Evolutionary conservation across 2,888 invertebrate genomes (phyloP), one percentile per base, ranked within the genome.

Genomic region (Lasioglossum malachurum): DNA sequence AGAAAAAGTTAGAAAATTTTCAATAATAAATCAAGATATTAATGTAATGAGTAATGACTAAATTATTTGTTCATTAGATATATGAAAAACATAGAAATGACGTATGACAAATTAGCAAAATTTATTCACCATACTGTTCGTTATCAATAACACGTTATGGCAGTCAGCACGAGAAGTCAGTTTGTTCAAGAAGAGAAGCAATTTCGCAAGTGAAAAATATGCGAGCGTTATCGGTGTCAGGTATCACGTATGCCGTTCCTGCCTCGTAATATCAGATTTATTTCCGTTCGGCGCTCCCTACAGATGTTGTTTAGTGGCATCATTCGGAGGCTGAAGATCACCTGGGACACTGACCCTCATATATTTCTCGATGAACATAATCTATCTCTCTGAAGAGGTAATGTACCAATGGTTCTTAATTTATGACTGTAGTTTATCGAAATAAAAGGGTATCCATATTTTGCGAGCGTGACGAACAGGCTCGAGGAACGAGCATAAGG

Each of bases 291-390:
- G 57, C 78, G 78, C 78, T 73, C 19, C 60, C 74, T 46, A 35
- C 82, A 67, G 64, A 71, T 84, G 80, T 85, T 73, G 84, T 83
- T 86, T 82, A 80, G 67, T 80, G 57, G 44, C 49, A 49, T 73
- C 78, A 73, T 71, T 78, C 83, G 75, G 64, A 27, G 46, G 8
- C 41, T 14, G 71, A 76, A 80, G 80, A 82, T 75, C 71, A 86
- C 73, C 74, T 75, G 77, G 38, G 57, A 75, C 46, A 76, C 64
- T 46, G 75, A 81, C 73, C 84, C 73, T 75, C 75, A 12, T 80
- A 77, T 76, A 83, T 87, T 78, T 80, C 31, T 44, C 49, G 27
- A 38, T 7, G 35, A 27, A 78, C 49, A 27, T 60, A 81, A 81
- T 41, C 46, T 49, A 44, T 72, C 67, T 44, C 44, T 27, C 75